These are phyloP conservation scores for Spea multiplicata DNA, from an alignment of 2,113 vertebrate species.

Conservation along the genomic window DNA sequence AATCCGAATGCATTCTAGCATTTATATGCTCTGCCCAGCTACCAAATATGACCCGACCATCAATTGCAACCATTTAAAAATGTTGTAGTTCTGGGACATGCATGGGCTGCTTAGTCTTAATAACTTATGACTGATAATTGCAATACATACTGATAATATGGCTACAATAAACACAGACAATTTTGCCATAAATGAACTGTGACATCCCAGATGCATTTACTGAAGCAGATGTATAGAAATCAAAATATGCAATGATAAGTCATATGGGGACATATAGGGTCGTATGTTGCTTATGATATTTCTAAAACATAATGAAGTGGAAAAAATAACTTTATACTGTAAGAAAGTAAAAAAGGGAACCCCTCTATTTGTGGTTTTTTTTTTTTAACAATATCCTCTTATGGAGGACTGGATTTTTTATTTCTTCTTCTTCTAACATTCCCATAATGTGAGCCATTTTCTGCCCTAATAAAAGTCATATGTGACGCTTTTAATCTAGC, in stretches of 20 bases:
- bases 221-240: not conserved
- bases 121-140: no score
- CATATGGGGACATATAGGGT: not conserved
- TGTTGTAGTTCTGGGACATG: no score
- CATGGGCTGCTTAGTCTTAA: no score
- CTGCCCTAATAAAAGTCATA: slow-evolving; percentile 22
- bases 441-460: slow-evolving; percentile 10
- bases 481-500: slow-evolving; percentile 28
- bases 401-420: not conserved
- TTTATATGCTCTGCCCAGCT: no score
- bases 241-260: not conserved
- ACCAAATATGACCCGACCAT: no score
- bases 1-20: no score
- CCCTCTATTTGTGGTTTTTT: not conserved
- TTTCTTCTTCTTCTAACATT: slow-evolving; percentile 1
- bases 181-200: not conserved
- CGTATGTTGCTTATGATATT: not conserved
- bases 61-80: no score
- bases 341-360: no score
- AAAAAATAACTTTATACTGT: no score
- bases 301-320: no score
- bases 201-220: not conserved
- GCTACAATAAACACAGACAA: slow-evolving; percentile 5
- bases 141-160: not conserved
- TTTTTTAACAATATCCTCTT: not conserved